Base-by-base conservation (phyloP, 2,888 invertebrate genomes). In the Mythimna ferrago region DNA sequence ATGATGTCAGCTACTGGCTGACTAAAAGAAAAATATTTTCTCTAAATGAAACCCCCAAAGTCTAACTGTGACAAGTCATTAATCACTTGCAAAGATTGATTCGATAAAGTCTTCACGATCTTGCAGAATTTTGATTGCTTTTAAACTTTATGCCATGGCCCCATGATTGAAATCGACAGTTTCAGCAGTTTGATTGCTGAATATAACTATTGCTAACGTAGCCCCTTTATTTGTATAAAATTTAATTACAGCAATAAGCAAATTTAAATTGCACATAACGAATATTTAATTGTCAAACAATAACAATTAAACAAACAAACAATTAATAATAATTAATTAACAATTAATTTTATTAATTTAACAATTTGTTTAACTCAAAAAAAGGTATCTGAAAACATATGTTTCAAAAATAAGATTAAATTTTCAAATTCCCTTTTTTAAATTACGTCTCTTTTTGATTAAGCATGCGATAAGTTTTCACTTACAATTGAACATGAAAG, bases 401-500 rank as follows among this genome's bases (percentile, higher is more conserved):
- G 32, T 32, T 32, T 32, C 5, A 32, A 4, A 4, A 32, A 32
- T 32, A 32, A 32, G 32, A 2, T 32, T 32, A 2, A 32, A 32
- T 32, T 32, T 26, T 26, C 26, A 26, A 26, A 26, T 26, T 26
- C 26, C 26, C 26, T 26, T 26, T 26, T 26, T 26, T 32, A 3
- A 32, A 32, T 32, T 32, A 32, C 3, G 32, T 32, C 32, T 32
- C 32, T 32, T 32, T 32, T 32, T 32, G 32, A 32, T 32, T 32
- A 4, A 32, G 2, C 32, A 32, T 32, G 32, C 32, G 3, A 32
- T 32, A 32, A 78, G 38, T 82, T 80, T 78, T 73, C 78, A 82
- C 73, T 73, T 62, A 71, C 48, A 69, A 73, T 78, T 73, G 82
- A 73, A 82, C 73, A 78, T 56, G 48, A 57, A 38, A 78, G 6